Evolutionary conservation across 2,797 vertebrate species (phyloP).

Genomic region (Hypotaenidia okinawae): DNA sequence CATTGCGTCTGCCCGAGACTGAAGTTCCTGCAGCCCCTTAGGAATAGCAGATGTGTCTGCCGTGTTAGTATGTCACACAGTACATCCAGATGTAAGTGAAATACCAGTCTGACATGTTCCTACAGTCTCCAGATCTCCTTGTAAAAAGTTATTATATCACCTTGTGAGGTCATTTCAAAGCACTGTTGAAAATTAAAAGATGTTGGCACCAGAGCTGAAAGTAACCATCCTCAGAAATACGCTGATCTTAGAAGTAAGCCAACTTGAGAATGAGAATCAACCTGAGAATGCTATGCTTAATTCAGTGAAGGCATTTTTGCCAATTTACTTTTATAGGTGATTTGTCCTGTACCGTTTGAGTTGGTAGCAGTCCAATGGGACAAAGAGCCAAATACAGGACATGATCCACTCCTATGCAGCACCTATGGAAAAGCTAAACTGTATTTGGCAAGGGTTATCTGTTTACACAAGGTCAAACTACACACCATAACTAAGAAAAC

Average conservation of each 20-base stretch:
- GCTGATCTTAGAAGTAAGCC: neutral
- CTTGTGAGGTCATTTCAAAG: constrained; percentile 5
- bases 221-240: neutral
- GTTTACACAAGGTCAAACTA: neutral
- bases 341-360: neutral
- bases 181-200: neutral
- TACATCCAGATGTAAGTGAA: constrained; percentile 5
- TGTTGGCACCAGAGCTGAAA: neutral
- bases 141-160: constrained; percentile 1
- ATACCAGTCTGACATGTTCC: neutral
- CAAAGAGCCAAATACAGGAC: neutral
- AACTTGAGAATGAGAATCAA: neutral
- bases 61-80: constrained; percentile 11
- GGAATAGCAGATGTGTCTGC: neutral
- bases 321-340: neutral
- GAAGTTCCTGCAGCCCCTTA: constrained; percentile 23
- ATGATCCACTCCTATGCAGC: neutral
- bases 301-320: neutral
- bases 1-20: constrained; percentile 14
- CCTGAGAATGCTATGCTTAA: neutral
- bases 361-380: neutral
- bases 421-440: neutral
- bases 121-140: neutral
- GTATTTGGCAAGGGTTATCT: neutral
- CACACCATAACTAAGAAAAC: neutral